These are phyloP conservation scores for Arctocebus calabarensis DNA, from an alignment of 2,797 vertebrate species.

Conservation along the genomic window DNA sequence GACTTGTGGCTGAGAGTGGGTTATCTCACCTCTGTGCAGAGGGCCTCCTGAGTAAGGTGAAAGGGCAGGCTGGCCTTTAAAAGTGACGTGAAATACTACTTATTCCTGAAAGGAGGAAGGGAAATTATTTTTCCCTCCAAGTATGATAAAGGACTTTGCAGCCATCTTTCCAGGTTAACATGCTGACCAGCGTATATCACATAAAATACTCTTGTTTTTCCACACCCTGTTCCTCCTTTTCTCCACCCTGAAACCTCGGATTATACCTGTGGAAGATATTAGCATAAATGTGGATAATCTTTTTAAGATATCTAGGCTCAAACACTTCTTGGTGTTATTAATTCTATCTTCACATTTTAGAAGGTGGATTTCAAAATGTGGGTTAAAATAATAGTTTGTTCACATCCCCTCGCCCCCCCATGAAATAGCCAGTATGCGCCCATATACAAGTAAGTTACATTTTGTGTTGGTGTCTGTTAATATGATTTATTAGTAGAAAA, in stretches of 20 bases:
- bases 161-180: conserved; percentile 65
- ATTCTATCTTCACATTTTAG: neutral
- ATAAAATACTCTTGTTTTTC: neutral
- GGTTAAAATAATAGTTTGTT: neutral
- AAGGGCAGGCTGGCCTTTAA: conserved; percentile 80
- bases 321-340: neutral
- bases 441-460: conserved; percentile 9
- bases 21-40: conserved; percentile 87
- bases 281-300: neutral
- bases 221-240: neutral
- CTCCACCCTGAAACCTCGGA: neutral
- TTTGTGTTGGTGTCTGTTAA: conserved; percentile 32
- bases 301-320: neutral
- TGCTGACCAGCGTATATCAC: conserved; percentile 60
- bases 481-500: neutral
- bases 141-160: conserved; percentile 74
- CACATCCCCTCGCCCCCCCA: neutral
- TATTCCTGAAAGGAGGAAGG: conserved; percentile 71
- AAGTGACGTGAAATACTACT: conserved; percentile 74
- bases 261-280: neutral
- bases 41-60: conserved; percentile 79
- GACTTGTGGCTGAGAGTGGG: conserved; percentile 85
- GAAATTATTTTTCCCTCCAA: conserved; percentile 66
- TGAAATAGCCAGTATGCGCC: neutral
- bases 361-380: conserved; percentile 53